A percentile compares a stretch with the other conserved stretches of the same genome.
These are phyloP conservation scores for Hydractinia symbiolongicarpus DNA, from an alignment of 30 jellyfish, hydroid and myxozoan genomes.

Conservation along the genomic window DNA sequence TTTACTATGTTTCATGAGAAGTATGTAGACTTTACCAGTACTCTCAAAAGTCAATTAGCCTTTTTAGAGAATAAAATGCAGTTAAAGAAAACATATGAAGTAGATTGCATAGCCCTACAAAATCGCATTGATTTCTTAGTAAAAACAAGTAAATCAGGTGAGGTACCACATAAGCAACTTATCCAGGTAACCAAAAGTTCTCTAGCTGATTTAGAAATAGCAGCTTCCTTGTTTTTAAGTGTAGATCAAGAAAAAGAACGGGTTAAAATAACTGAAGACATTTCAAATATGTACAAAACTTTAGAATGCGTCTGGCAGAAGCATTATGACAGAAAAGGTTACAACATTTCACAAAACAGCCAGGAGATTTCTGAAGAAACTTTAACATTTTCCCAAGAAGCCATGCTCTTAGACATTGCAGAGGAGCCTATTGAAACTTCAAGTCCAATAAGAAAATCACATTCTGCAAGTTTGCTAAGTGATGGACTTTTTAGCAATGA, in stretches of 20 bases:
- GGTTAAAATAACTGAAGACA: background rate
- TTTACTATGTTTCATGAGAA: slow-evolving; percentile 15
- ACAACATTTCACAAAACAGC: no score
- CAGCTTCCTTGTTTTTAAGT: slow-evolving; percentile 9
- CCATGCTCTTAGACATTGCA: background rate
- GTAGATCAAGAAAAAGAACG: background rate
- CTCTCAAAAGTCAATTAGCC: background rate
- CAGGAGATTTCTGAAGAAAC: slow-evolving; percentile 3
- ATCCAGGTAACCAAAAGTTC: background rate
- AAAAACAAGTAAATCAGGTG: background rate
- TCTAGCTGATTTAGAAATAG: background rate
- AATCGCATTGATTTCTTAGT: background rate
- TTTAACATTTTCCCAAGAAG: background rate
- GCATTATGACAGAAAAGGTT: no score
- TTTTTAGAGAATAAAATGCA: slow-evolving; percentile 3
- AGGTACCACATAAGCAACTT: background rate
- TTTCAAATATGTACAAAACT: no score
- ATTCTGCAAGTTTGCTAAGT: no score
- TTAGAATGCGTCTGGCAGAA: no score
- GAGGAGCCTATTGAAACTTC: slow-evolving; percentile 1
- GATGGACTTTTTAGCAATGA: no score
- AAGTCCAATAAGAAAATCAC: background rate
- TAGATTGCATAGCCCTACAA: background rate
- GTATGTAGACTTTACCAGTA: background rate
- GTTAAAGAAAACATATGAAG: slow-evolving; percentile 6